A percentile compares a stretch with the other conserved stretches of the same genome.
Conservation (phyloP, 2,113 vertebrate genomes). For the Hippoglossus stenolepis region DNA sequence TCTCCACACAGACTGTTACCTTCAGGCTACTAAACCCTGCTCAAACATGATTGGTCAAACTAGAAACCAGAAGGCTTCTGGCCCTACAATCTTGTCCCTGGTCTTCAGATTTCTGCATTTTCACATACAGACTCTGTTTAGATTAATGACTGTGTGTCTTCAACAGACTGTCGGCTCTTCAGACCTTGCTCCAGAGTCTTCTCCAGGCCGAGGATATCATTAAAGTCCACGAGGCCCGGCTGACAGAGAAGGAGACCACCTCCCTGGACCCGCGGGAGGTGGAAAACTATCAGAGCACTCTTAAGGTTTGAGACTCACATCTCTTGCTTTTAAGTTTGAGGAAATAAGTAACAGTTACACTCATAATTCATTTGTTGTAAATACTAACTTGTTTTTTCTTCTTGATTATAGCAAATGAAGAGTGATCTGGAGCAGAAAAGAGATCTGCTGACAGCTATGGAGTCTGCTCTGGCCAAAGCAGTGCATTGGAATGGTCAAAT, state of each 20-base stretch:
- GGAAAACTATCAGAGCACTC: conserved; percentile 86
- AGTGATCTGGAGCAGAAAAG: conserved; percentile 90
- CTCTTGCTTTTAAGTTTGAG: not conserved
- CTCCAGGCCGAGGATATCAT: conserved; percentile 90
- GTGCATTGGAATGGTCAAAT: conserved; percentile 88
- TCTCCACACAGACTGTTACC: too few relatives aligned
- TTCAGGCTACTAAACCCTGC: too few relatives aligned
- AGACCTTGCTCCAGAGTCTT: conserved; percentile 86
- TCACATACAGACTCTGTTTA: not conserved
- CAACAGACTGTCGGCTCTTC: conserved; percentile 86
- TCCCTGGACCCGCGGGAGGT: conserved; percentile 89
- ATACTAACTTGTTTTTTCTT: not conserved
- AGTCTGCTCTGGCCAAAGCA: conserved; percentile 87
- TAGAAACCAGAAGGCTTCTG: too few relatives aligned
- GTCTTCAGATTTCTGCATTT: not conserved
- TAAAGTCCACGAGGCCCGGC: conserved; percentile 92
- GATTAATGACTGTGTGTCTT: conserved; percentile 17
- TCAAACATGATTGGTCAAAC: too few relatives aligned
- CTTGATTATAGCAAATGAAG: conserved; percentile 89
- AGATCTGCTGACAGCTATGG: conserved; percentile 87
- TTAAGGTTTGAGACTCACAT: conserved; percentile 86
- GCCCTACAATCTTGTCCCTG: not conserved
- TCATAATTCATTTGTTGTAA: too few relatives aligned
- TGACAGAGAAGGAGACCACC: conserved; percentile 95
- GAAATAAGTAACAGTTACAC: too few relatives aligned